Conservation (phyloP, 2,888 invertebrate genomes). For the Allophyes oxyacanthae region DNA sequence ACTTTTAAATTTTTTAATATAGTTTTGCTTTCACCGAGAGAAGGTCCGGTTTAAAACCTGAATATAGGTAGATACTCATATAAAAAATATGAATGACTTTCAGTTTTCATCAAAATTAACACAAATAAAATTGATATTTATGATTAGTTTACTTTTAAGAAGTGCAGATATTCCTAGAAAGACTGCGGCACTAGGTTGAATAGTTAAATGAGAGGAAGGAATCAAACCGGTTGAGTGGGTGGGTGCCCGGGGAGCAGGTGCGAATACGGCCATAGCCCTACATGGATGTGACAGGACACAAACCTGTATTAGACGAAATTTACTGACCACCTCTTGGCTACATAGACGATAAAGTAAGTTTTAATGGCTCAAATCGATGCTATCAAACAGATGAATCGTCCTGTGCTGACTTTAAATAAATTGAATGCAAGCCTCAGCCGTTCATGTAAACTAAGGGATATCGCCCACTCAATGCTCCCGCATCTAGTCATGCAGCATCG, state of each 20-base stretch:
- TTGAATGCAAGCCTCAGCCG: constrained; percentile 64
- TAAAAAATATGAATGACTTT: constrained; percentile 2
- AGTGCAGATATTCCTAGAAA: constrained; percentile 2
- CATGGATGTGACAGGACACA: constrained; percentile 75
- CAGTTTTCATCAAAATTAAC: too few relatives aligned
- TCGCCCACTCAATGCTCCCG: constrained; percentile 51
- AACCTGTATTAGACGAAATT: constrained; percentile 80
- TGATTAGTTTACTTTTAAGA: too few relatives aligned
- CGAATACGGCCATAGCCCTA: constrained; percentile 64
- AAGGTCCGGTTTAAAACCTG: constrained; percentile 1
- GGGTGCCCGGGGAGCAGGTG: constrained; percentile 68
- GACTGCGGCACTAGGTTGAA: constrained; percentile 38
- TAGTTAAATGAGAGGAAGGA: constrained; percentile 49
- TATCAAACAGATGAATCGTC: constrained; percentile 77
- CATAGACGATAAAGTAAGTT: constrained; percentile 72
- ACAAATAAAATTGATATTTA: too few relatives aligned
- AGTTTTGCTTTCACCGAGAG: constrained; percentile 19
- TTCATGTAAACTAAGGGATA: constrained; percentile 60
- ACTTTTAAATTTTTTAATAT: constrained; percentile 24
- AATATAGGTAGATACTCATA: constrained; percentile 3
- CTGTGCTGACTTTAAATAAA: constrained; percentile 65
- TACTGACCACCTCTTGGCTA: constrained; percentile 67
- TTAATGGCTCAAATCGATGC: constrained; percentile 78
- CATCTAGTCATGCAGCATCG: constrained; percentile 30
- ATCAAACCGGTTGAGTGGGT: constrained; percentile 65